phyloP scores from a whole-genome alignment of 2,113 vertebrate species.

The Galemys pyrenaicus region DNA sequence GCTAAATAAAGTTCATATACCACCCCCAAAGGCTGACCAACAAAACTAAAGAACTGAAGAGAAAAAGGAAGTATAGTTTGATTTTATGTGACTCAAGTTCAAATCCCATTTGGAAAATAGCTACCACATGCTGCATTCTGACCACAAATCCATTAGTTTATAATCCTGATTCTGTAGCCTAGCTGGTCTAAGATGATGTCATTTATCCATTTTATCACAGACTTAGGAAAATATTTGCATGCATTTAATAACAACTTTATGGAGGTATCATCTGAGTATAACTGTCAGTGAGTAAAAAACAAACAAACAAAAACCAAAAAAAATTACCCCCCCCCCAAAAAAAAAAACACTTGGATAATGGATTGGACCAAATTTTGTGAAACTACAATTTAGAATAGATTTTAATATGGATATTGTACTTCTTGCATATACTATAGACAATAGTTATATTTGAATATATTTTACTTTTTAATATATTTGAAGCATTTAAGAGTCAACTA shows the following conservation, averaged over 20 bases:
- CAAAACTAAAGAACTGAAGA: neutral
- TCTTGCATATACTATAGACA: neutral
- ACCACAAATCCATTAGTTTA: neutral
- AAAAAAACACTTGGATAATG: neutral
- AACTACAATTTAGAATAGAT: neutral
- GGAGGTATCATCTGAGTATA: neutral
- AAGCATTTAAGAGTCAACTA: neutral
- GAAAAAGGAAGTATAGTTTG: neutral
- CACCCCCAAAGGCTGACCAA: neutral
- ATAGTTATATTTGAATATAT: neutral
- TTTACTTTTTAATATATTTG: neutral
- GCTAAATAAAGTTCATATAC: neutral
- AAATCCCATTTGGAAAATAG: neutral
- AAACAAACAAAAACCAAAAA: neutral
- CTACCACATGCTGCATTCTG: neutral
- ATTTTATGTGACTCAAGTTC: neutral
- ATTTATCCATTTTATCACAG: neutral
- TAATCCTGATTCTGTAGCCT: neutral
- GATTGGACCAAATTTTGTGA: neutral
- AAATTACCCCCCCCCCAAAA: too few species aligned
- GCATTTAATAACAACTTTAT: neutral
- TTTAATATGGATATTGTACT: neutral
- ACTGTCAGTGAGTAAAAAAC: neutral
- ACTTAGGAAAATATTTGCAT: neutral
- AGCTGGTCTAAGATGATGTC: neutral